phyloP scores from a whole-genome alignment of 2,888 invertebrate genomes.

The Choristoneura rosaceana region DNA sequence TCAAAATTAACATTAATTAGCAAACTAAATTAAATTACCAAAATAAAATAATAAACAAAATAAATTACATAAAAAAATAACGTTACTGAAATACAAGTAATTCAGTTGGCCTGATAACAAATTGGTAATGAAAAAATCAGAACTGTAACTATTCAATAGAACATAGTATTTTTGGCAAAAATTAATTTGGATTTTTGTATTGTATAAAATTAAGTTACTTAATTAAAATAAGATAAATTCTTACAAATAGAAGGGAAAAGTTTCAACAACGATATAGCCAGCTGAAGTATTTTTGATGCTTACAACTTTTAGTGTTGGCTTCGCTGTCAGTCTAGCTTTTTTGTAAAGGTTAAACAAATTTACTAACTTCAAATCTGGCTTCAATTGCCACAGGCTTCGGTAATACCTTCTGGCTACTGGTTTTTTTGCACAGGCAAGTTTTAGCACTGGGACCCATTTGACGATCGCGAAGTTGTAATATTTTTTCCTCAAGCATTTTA shows the following conservation, averaged over 20 bases:
- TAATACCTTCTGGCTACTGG: constrained; percentile 44
- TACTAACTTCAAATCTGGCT: constrained; percentile 57
- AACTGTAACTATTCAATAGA: background rate
- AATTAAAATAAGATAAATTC: background rate
- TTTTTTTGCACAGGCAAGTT: constrained; percentile 59
- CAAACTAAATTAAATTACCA: constrained; percentile 5
- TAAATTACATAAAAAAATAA: background rate
- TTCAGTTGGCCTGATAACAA: background rate
- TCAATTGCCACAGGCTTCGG: constrained; percentile 64
- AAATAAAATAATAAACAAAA: background rate
- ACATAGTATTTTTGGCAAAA: background rate
- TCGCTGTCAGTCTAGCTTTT: background rate
- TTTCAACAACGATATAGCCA: background rate
- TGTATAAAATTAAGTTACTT: background rate
- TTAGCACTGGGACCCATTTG: constrained; percentile 52
- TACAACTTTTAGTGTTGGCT: background rate
- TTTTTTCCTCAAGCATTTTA: constrained; percentile 54
- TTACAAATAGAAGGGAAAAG: background rate
- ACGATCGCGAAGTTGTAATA: constrained; percentile 57
- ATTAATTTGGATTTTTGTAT: background rate
- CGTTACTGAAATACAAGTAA: background rate
- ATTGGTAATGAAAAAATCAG: background rate
- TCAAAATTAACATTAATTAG: background rate
- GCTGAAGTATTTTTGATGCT: background rate
- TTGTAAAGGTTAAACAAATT: constrained; percentile 37